Conservation (phyloP, 2,113 vertebrate genomes). For the Lutjanus erythropterus region DNA sequence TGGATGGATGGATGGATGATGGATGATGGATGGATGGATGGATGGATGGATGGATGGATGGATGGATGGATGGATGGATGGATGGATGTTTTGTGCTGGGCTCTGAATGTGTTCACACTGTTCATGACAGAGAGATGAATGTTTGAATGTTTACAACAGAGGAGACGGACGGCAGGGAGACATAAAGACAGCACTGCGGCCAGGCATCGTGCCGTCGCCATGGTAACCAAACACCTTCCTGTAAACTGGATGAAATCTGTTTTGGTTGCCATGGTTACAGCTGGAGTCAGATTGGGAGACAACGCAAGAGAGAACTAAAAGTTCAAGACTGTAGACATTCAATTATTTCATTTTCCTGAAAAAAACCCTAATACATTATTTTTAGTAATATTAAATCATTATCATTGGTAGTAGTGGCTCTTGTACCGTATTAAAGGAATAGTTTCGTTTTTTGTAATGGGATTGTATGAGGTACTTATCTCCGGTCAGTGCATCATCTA, state of each 20-base stretch:
- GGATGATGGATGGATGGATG: background rate
- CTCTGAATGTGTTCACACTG: background rate
- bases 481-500: no score
- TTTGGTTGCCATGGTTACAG: slow-evolving; percentile 66
- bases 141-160: background rate
- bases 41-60: background rate
- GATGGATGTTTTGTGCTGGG: background rate
- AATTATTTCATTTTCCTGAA: background rate
- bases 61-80: background rate
- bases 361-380: background rate
- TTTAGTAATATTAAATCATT: background rate
- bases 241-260: slow-evolving; percentile 53
- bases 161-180: background rate
- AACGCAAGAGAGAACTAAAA: background rate
- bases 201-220: slow-evolving; percentile 42
- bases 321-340: slow-evolving; percentile 7
- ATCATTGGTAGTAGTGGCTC: no score
- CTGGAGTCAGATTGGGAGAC: slow-evolving; percentile 4
- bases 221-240: slow-evolving; percentile 50
- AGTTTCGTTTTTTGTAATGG: no score
- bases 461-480: no score
- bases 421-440: no score
- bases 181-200: slow-evolving; percentile 24
- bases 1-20: background rate
- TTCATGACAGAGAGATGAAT: background rate